Evolutionary conservation across 2,888 invertebrate species (phyloP), one percentile per base, ranked within the genome.

Genomic region (Zaprionus obscuricornis): DNA sequence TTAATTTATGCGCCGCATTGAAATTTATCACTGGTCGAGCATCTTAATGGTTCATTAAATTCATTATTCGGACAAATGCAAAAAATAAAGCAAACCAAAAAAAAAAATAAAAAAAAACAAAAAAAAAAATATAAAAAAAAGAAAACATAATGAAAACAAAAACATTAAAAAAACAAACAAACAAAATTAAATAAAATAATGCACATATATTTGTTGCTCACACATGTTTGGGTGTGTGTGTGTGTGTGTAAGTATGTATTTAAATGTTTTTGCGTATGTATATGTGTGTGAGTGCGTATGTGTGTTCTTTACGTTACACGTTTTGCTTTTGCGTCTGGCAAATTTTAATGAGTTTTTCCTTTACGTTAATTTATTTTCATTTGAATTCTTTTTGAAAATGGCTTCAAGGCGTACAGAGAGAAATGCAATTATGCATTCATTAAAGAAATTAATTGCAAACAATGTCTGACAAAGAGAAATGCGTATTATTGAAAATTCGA

Each of bases 31-130:
- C 78, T 81, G 74, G 81, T 54, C 77, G 58, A 83, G 84, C 88
- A 88, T 88, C 88, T 88, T 87, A 88, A 88, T 88, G 88, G 88
- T 88, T 88, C 89, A 88, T 88, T 88, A 88, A 88, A 88, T 88
- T 85, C 88, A 88, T 88, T 88, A 88, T 82, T 84, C 79, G 82
- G 71, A 68, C 73, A 69, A 60, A 42, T 82, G 73, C 62, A 66
- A 72, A 72, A 63, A 73, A 62, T 57, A 74, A 49, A 58, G 50
- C 47, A 56, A 49, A 67, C 34, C 47, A 50, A 52, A 39, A 52
- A 47, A 57, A 43, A 47, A 60, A 54, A 27, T 57, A 10, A 11
- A 27, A 27, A 11, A 29, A 7, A 40, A 17, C 26, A 49, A 36
- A 34, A 24, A 7, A 40, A 22, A 37, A 26, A 39, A 36, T 60